Conservation (phyloP, 35 echinoderm and acorn worm species). For the Diadema setosum region DNA sequence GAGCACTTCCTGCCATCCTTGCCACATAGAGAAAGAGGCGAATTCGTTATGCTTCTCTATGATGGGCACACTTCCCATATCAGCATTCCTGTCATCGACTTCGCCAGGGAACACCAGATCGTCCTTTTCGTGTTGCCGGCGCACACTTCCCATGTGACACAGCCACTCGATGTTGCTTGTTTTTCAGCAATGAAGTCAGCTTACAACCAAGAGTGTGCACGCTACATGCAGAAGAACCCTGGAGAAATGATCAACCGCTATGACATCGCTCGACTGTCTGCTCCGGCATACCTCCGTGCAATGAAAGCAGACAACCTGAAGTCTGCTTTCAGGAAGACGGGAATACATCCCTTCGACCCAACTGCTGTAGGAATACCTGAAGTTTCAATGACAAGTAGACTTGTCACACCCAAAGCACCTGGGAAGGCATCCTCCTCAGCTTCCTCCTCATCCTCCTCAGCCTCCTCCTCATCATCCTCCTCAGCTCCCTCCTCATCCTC, state of each 20-base stretch:
- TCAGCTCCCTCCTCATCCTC: too few species aligned
- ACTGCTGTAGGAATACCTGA: neutral
- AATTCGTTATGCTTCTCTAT: slow-evolving; percentile 38
- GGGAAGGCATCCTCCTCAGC: neutral
- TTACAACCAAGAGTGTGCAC: slow-evolving; percentile 23
- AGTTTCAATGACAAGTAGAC: too few species aligned
- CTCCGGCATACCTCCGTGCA: neutral
- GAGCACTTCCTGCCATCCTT: slow-evolving; percentile 29
- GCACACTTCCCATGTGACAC: slow-evolving; percentile 14
- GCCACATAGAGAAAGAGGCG: neutral
- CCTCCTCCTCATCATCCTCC: too few species aligned
- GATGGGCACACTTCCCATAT: slow-evolving; percentile 34
- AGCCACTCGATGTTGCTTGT: slow-evolving; percentile 26
- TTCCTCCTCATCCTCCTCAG: too few species aligned
- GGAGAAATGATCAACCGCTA: neutral
- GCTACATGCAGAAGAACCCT: neutral
- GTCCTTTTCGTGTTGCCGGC: slow-evolving; percentile 13
- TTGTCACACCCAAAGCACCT: too few species aligned
- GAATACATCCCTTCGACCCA: neutral
- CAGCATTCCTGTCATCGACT: neutral
- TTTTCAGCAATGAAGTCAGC: slow-evolving; percentile 26
- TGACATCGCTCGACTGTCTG: neutral
- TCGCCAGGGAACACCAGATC: neutral
- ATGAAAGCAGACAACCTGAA: neutral
- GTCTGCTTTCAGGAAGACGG: neutral